Percentiles rank a stretch among this genome's conserved stretches.
Conservation (phyloP, 2,797 vertebrate genomes). For the Bradypodion pumilum region DNA sequence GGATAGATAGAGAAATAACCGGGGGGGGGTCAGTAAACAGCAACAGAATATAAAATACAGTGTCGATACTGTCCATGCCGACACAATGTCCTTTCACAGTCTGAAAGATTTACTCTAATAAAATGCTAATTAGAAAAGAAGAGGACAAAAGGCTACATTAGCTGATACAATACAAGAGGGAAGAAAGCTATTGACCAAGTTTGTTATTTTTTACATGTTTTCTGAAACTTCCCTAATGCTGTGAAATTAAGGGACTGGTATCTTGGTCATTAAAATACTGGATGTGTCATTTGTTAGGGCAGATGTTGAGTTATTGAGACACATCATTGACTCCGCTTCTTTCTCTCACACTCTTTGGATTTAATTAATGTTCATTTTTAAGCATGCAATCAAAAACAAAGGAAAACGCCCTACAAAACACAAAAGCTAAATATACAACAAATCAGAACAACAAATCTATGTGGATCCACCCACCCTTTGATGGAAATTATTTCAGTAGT, state of each 20-base stretch:
- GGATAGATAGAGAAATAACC: neutral
- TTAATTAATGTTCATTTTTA: too few species aligned
- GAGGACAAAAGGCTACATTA: neutral
- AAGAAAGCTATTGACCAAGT: neutral
- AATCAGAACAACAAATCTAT: too few species aligned
- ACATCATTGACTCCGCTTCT: neutral
- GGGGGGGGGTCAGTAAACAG: neutral
- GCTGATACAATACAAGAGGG: neutral
- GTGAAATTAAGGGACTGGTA: conserved; percentile 22
- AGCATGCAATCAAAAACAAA: too few species aligned
- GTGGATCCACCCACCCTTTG: too few species aligned
- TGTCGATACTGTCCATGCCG: too few species aligned
- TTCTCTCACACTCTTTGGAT: neutral
- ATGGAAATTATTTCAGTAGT: too few species aligned
- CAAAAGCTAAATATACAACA: too few species aligned
- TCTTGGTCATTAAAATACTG: neutral
- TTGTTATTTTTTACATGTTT: neutral
- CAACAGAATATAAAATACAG: neutral
- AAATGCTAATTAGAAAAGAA: neutral
- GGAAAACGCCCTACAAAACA: too few species aligned
- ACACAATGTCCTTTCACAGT: neutral
- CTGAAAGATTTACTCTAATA: neutral
- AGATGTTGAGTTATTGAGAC: neutral
- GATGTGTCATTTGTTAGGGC: neutral
- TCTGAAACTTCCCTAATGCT: neutral